These are phyloP conservation scores for Anser cygnoides DNA, from an alignment of 2,113 vertebrate genomes.

Conservation along the genomic window DNA sequence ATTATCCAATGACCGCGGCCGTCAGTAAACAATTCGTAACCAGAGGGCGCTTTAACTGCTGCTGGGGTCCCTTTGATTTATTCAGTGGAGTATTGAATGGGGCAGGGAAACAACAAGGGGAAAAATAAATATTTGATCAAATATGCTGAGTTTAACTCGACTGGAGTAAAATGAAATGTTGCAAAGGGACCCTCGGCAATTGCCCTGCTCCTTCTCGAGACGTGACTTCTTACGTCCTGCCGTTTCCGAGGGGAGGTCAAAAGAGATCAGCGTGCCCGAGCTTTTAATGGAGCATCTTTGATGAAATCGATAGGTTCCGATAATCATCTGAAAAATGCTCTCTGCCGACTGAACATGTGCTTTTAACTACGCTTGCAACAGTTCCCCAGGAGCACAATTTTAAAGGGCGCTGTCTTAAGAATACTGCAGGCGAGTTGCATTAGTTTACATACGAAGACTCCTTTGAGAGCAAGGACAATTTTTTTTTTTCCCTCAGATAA, in stretches of 20 bases:
- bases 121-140: conserved; percentile 69
- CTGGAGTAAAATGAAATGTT: conserved; percentile 40
- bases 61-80: conserved; percentile 48
- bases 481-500: not conserved
- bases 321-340: not conserved
- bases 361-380: conserved; percentile 2
- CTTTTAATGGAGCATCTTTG: conserved; percentile 43
- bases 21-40: conserved; percentile 61
- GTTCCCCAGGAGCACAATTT: not conserved
- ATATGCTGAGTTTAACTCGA: conserved; percentile 47
- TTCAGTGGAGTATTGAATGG: conserved; percentile 7
- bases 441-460: not conserved
- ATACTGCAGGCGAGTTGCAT: not conserved
- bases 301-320: conserved; percentile 48
- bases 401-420: not conserved
- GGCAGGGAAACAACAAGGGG: conserved; percentile 52
- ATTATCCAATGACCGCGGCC: conserved; percentile 39
- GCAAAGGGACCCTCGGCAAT: conserved; percentile 18
- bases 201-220: not conserved
- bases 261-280: not conserved
- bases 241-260: not conserved
- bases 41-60: conserved; percentile 30
- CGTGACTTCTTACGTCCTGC: not conserved
- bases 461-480: not conserved
- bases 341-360: not conserved